phyloP scores from a whole-genome alignment of 2,113 vertebrate species.

The Electrona antarctica region DNA sequence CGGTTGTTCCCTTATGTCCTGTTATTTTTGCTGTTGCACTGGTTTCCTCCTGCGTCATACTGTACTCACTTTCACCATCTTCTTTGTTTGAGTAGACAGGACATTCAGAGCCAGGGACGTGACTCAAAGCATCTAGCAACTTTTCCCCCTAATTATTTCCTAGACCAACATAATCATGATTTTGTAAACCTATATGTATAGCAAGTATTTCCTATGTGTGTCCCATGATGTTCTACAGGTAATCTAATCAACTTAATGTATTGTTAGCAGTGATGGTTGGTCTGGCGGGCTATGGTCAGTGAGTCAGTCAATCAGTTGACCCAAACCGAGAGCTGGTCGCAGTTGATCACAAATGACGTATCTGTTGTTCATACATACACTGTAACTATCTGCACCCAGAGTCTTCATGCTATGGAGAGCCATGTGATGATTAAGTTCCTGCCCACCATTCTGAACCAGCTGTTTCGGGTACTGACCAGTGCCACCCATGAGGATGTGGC shows the following conservation, averaged over 20 bases:
- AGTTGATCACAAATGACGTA: too few species aligned
- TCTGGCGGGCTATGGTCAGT: too few species aligned
- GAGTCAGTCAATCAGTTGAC: too few species aligned
- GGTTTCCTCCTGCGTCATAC: background rate
- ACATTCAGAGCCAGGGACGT: background rate
- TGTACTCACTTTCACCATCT: background rate
- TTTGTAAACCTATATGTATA: background rate
- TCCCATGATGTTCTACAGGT: too few species aligned
- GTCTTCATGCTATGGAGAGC: constrained; percentile 96
- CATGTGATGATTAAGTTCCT: constrained; percentile 98
- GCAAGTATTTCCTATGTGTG: too few species aligned
- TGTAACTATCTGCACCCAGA: constrained; percentile 66
- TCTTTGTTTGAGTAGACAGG: background rate
- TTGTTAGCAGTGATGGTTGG: too few species aligned
- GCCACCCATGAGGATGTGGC: constrained; percentile 94
- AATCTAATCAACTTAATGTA: too few species aligned
- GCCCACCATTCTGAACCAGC: constrained; percentile 94
- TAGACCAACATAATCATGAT: background rate
- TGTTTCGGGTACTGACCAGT: constrained; percentile 93
- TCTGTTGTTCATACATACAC: too few species aligned
- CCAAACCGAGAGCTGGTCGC: too few species aligned
- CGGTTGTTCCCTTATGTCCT: constrained; percentile 25
- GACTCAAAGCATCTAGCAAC: background rate
- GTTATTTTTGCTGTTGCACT: constrained; percentile 34
- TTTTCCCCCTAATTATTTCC: background rate